These are phyloP conservation scores for Istiophorus platypterus DNA, from an alignment of 2,113 vertebrate genomes.

Conservation along the genomic window DNA sequence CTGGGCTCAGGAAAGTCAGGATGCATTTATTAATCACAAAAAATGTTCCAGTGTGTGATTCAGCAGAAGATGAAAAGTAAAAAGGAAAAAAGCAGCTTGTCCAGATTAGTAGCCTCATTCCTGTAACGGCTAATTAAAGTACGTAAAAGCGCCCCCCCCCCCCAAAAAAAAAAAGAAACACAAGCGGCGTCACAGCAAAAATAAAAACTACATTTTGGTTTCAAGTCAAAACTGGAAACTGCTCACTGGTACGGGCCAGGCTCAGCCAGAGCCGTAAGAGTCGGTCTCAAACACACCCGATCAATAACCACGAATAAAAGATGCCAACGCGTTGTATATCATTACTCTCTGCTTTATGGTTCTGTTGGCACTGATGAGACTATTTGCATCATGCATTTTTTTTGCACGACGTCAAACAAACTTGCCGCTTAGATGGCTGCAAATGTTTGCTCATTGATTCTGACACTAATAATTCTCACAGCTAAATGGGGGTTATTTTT, in stretches of 20 bases:
- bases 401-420: neutral
- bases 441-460: neutral
- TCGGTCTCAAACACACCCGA: too few relatives aligned
- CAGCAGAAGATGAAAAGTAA: neutral
- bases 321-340: neutral
- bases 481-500: neutral
- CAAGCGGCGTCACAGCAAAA: neutral
- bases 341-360: neutral
- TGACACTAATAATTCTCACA: neutral
- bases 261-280: conserved; percentile 25
- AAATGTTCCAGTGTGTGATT: neutral
- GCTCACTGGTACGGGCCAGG: neutral
- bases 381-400: conserved; percentile 6
- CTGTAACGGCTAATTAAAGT: neutral
- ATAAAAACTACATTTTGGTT: neutral
- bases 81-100: neutral
- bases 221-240: neutral
- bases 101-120: neutral
- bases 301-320: neutral
- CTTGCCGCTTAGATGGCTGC: neutral
- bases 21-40: neutral
- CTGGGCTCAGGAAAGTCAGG: neutral
- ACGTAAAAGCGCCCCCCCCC: neutral
- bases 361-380: neutral
- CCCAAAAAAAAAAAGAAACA: too few relatives aligned